Evolutionary conservation across 2,113 vertebrate species (phyloP), one percentile per base, ranked within the genome.

Genomic region (Cisticola juncidis): DNA sequence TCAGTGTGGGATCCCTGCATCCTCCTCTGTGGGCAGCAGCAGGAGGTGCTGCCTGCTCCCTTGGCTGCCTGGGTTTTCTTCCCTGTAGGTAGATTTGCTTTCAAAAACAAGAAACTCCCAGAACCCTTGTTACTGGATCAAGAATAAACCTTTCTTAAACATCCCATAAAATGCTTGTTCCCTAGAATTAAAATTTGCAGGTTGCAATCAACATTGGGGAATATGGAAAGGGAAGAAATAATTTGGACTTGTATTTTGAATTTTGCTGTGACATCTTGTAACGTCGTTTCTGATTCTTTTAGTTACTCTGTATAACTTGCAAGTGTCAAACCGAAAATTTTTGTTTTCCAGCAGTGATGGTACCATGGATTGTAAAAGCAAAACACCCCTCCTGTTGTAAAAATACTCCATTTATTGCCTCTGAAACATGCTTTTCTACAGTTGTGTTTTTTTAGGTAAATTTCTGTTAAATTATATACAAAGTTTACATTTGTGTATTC

Each of bases 1-100:
- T 82, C 1, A 1, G 10, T 20, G 48, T 61, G 53, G 36, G 62
- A 18, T 54, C 12, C n/a, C 15, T 0, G 0, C 0, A 1, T 22
- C 64, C 5, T 3, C 19, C 36, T 61, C n/a, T 48, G 25, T 2
- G 2, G 24, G 19, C 64, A 36, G 58, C 31, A 56, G 56, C 4
- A 23, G 26, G 18, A 58, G 26, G 22, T 28, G 9, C 58, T 38
- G 56, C 8, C n/a, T 71, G 60, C 38, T 84, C 0, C 0, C 22
- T 47, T 42, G 47, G 9, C 38, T 81, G 12, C 31, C 56, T 24
- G 33, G 6, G 11, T 61, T 84, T 91, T 42, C 3, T 48, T 54
- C 24, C 28, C 33, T 56, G 12, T 50, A 56, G 24, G 28, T 3
- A 42, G n/a, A 20, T 77, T 38, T 68, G 45, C 26, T 61, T 38